These are phyloP conservation scores for Teleogryllus occipitalis DNA, from an alignment of 1,140 invertebrate species.

Conservation along the genomic window DNA sequence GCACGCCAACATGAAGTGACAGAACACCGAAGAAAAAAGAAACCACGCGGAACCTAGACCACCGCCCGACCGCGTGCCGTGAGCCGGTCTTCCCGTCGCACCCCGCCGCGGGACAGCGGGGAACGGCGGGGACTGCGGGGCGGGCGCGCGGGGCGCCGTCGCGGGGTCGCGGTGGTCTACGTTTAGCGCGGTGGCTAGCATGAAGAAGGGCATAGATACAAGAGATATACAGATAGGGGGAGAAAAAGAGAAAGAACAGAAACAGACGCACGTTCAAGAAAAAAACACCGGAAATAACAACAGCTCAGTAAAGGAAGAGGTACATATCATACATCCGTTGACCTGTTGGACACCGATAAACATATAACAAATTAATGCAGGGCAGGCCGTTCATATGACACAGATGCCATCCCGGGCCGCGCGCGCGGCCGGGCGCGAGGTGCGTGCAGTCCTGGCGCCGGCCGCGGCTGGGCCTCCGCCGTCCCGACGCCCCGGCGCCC, in stretches of 20 bases:
- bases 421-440: too few relatives aligned
- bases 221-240: neutral
- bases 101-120: too few relatives aligned
- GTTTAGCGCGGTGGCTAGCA: neutral
- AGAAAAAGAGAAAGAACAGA: neutral
- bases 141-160: too few relatives aligned
- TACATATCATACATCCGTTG: neutral
- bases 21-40: slow-evolving; percentile 2
- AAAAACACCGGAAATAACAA: neutral
- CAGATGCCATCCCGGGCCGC: too few relatives aligned
- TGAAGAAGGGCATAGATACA: neutral
- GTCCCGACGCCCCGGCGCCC: too few relatives aligned
- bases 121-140: too few relatives aligned
- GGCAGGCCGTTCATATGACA: neutral
- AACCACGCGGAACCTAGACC: neutral
- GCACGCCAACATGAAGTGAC: neutral
- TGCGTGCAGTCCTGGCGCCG: too few relatives aligned
- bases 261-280: neutral
- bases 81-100: too few relatives aligned
- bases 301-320: neutral
- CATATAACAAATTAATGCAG: neutral
- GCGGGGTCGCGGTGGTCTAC: neutral
- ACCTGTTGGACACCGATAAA: neutral
- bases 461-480: too few relatives aligned
- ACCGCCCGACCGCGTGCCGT: neutral